phyloP scores from a whole-genome alignment of 2,888 invertebrate species.

The Bombylius major region DNA sequence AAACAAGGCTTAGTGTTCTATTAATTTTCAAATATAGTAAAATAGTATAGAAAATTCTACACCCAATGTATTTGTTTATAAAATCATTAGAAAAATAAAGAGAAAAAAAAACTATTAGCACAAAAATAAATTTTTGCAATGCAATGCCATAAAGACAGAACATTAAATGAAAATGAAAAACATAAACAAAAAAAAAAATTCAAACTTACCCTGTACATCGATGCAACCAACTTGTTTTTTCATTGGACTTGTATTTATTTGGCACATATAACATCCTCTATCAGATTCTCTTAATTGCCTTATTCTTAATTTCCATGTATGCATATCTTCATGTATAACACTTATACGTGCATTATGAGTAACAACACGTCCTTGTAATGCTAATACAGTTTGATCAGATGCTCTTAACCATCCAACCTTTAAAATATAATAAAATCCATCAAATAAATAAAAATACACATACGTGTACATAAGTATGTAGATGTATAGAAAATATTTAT shows the following conservation, averaged over 20 bases:
- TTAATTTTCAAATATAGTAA: no score
- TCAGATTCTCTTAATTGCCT: constrained; percentile 69
- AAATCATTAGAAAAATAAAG: no score
- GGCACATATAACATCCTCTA: constrained; percentile 84
- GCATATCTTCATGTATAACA: constrained; percentile 67
- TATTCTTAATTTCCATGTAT: constrained; percentile 78
- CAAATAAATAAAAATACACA: no score
- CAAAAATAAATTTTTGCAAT: no score
- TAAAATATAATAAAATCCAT: constrained; percentile 14
- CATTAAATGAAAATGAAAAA: no score
- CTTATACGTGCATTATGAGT: constrained; percentile 72
- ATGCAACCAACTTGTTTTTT: constrained; percentile 79
- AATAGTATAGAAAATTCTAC: no score
- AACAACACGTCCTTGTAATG: constrained; percentile 71
- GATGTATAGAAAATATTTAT: not conserved
- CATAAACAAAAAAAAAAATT: no score
- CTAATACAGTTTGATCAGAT: constrained; percentile 81
- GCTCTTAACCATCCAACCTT: constrained; percentile 85
- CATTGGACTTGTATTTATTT: constrained; percentile 80
- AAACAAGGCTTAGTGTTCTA: no score
- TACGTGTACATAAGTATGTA: not conserved
- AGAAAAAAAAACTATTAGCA: no score
- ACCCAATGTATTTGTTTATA: no score
- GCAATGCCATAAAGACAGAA: no score
- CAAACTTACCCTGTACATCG: constrained; percentile 62